A percentile compares a stretch with the other conserved stretches of the same genome.
phyloP scores from a whole-genome alignment of 1,140 invertebrate genomes.

The Lepidurus couesii region DNA sequence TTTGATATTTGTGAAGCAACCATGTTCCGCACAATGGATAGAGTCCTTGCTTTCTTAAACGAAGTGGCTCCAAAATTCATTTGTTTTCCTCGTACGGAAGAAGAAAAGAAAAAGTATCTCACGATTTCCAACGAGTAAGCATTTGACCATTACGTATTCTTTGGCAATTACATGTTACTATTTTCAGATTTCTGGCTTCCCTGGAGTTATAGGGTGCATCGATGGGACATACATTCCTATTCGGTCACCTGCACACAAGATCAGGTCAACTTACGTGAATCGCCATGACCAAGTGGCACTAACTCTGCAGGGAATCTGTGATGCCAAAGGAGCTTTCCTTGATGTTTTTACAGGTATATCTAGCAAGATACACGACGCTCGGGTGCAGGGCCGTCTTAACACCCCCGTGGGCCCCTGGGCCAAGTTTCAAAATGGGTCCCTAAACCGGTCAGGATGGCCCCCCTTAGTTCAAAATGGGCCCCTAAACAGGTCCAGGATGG shows the following conservation, averaged over 20 bases:
- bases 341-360: slow-evolving; percentile 40
- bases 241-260: slow-evolving; percentile 36
- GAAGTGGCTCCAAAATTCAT: background rate
- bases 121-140: no score
- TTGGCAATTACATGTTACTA: no score
- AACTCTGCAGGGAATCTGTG: slow-evolving; percentile 40
- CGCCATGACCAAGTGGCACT: slow-evolving; percentile 40
- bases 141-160: no score
- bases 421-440: no score
- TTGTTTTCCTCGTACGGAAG: background rate
- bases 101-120: background rate
- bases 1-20: background rate
- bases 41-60: background rate
- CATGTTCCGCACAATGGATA: background rate
- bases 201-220: slow-evolving; percentile 36
- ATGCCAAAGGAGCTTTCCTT: slow-evolving; percentile 38
- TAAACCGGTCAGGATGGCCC: no score
- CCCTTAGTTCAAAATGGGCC: no score
- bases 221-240: slow-evolving; percentile 38
- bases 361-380: slow-evolving; percentile 39
- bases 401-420: no score
- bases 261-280: slow-evolving; percentile 39
- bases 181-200: slow-evolving; percentile 30
- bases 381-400: no score
- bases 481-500: no score